These are phyloP conservation scores for Sphyrna mokarran DNA, from an alignment of 2,113 vertebrate genomes.

Conservation along the genomic window DNA sequence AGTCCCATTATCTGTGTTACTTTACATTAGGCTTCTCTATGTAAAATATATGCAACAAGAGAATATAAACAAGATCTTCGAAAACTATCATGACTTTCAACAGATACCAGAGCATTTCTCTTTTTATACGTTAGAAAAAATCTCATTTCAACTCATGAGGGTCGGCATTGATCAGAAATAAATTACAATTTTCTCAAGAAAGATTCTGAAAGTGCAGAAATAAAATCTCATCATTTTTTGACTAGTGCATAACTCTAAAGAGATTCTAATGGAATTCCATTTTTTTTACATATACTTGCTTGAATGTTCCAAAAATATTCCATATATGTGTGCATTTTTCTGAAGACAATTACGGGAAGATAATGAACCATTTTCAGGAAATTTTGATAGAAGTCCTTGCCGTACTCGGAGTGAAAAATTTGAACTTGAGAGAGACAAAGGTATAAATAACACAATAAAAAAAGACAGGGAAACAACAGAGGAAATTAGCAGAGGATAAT, in stretches of 20 bases:
- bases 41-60: not conserved
- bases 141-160: not conserved
- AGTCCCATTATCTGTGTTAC: not conserved
- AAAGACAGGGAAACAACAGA: not conserved
- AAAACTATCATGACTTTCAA: not conserved
- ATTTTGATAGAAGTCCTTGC: not conserved
- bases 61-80: slow-evolving; percentile 1
- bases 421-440: not conserved
- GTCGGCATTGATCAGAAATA: slow-evolving; percentile 8
- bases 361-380: not conserved
- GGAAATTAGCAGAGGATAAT: not conserved
- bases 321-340: not conserved
- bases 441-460: slow-evolving; percentile 1
- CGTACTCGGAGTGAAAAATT: not conserved
- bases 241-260: not conserved
- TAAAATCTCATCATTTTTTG: slow-evolving; percentile 5
- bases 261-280: slow-evolving; percentile 8
- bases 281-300: not conserved
- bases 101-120: not conserved
- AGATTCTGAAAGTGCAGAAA: not conserved
- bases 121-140: slow-evolving; percentile 1
- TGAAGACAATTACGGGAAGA: not conserved
- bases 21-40: not conserved
- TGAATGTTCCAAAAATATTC: not conserved
- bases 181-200: slow-evolving; percentile 1